Conservation (phyloP, 2,113 vertebrate species). For the Ailuropoda melanoleuca region DNA sequence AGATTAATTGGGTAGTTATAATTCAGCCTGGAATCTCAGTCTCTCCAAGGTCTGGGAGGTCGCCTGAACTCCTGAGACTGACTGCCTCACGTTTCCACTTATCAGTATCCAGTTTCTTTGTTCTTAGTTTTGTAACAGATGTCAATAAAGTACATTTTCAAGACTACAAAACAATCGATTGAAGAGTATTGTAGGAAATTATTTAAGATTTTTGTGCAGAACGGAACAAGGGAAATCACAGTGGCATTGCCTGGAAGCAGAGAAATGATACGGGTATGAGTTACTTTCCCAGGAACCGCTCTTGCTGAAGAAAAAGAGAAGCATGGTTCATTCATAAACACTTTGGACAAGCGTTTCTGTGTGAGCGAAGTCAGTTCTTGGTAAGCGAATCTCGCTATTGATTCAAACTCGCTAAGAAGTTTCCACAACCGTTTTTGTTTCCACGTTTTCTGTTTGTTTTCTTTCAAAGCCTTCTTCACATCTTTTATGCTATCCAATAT, state of each 20-base stretch:
- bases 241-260: not conserved
- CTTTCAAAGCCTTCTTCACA: not conserved
- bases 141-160: not conserved
- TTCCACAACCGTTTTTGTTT: not conserved
- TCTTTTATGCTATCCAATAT: not conserved
- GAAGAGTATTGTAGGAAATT: not conserved
- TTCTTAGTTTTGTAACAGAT: not conserved
- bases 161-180: not conserved
- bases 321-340: not conserved
- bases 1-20: conserved; percentile 51
- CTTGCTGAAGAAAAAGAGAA: not conserved
- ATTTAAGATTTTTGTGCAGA: not conserved
- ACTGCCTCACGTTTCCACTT: conserved; percentile 52
- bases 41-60: conserved; percentile 53
- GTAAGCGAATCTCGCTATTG: not conserved
- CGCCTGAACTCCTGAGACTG: conserved; percentile 34
- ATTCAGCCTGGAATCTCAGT: conserved; percentile 62
- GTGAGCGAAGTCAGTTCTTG: not conserved
- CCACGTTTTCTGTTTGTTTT: not conserved
- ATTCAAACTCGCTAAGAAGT: not conserved
- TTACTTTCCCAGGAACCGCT: not conserved
- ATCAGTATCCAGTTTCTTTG: conserved; percentile 25
- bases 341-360: not conserved
- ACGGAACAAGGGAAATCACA: not conserved
- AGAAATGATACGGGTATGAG: not conserved